Evolutionary conservation across 2,888 invertebrate species (phyloP).

Genomic region (Rhagonycha fulva): DNA sequence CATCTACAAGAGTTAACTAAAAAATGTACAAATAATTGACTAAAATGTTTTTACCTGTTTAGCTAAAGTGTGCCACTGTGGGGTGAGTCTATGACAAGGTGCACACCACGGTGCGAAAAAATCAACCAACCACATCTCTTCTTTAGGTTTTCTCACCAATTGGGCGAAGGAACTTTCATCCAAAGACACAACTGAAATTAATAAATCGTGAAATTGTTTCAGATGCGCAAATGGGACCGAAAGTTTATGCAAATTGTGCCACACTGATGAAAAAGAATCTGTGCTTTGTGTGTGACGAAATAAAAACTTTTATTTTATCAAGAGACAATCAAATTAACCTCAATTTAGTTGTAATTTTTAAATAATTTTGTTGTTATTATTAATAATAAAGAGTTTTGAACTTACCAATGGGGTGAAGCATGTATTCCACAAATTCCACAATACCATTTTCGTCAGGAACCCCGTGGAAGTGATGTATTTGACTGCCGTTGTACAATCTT

Average conservation of each 20-base stretch:
- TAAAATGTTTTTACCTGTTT: constrained; percentile 51
- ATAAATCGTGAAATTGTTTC: constrained; percentile 8
- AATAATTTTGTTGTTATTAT: background rate
- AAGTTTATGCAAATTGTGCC: constrained; percentile 18
- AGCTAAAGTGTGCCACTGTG: constrained; percentile 70
- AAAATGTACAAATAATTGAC: background rate
- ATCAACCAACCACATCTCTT: constrained; percentile 70
- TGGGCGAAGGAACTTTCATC: constrained; percentile 60
- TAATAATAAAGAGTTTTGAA: background rate
- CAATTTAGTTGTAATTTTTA: background rate
- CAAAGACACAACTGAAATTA: constrained; percentile 60
- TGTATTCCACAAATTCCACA: constrained; percentile 67
- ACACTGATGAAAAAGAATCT: background rate
- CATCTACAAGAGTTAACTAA: constrained; percentile 50
- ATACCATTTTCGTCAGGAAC: constrained; percentile 63
- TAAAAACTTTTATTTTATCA: background rate
- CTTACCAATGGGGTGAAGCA: constrained; percentile 57
- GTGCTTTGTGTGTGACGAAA: background rate
- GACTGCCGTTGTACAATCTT: constrained; percentile 65
- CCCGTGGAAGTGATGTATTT: constrained; percentile 61
- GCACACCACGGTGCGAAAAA: constrained; percentile 78
- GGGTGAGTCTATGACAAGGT: constrained; percentile 70
- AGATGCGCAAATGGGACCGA: constrained; percentile 4
- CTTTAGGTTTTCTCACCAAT: constrained; percentile 58
- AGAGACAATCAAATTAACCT: background rate